phyloP scores from a whole-genome alignment of 2,797 vertebrate genomes.

The Trichosurus vulpecula region DNA sequence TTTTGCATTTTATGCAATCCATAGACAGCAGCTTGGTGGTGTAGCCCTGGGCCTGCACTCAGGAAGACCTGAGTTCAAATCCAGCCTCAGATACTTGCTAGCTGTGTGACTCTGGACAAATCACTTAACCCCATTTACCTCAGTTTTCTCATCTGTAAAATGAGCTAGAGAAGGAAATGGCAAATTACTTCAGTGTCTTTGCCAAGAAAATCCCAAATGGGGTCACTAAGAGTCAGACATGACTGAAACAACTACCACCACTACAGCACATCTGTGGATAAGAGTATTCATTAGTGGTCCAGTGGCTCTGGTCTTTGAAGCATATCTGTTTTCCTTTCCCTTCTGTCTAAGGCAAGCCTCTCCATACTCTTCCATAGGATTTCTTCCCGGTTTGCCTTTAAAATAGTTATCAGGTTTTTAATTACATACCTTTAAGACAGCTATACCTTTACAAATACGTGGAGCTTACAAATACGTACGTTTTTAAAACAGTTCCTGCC shows the following conservation, averaged over 20 bases:
- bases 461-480: not conserved
- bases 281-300: not conserved
- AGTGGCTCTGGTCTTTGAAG: not conserved
- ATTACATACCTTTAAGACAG: not conserved
- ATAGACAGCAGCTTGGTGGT: no score
- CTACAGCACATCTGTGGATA: not conserved
- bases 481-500: not conserved
- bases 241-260: not conserved
- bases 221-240: not conserved
- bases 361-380: not conserved
- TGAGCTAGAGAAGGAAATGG: not conserved
- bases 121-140: not conserved
- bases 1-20: not conserved
- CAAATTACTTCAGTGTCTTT: not conserved
- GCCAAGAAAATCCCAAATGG: not conserved
- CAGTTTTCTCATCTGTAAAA: not conserved
- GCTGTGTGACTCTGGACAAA: not conserved
- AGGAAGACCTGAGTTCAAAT: not conserved
- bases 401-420: not conserved
- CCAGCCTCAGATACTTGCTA: not conserved
- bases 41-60: not conserved
- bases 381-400: not conserved
- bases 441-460: not conserved
- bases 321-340: not conserved
- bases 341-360: not conserved